Percentiles rank a stretch among this genome's conserved stretches.
These are phyloP conservation scores for Hystrix brachyura DNA, from an alignment of 2,113 vertebrate species.

Conservation along the genomic window DNA sequence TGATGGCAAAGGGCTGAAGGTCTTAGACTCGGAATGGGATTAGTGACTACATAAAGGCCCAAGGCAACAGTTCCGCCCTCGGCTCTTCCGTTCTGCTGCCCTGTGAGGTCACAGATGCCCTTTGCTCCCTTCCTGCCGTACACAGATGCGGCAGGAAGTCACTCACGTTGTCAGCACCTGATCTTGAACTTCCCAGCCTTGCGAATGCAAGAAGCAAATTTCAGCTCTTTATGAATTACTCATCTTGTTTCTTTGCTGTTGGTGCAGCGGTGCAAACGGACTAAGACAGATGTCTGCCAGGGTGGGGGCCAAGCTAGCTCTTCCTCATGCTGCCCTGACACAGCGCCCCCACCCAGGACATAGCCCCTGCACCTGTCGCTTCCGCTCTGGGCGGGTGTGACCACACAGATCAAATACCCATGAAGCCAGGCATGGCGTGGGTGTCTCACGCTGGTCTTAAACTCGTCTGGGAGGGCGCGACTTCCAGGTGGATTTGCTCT, in stretches of 20 bases:
- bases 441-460: too few species aligned
- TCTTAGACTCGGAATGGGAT: too few species aligned
- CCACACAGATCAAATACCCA: background rate
- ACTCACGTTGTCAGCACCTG: background rate
- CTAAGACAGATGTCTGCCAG: background rate
- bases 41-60: background rate
- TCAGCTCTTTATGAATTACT: background rate
- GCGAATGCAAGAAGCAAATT: background rate
- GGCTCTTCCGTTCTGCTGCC: background rate
- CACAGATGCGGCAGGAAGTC: background rate
- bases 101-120: background rate
- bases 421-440: background rate
- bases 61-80: rapidly evolving
- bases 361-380: background rate
- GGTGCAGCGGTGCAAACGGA: background rate
- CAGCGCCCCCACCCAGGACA: background rate
- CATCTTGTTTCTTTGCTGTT: background rate
- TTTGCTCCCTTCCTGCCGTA: too few species aligned
- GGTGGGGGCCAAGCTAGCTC: background rate
- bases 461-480: too few species aligned
- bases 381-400: background rate
- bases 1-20: background rate
- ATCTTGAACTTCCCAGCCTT: background rate
- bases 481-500: background rate
- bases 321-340: background rate